Evolutionary conservation across 2,888 invertebrate genomes (phyloP).

Genomic region (Ornithoptera alexandrae): DNA sequence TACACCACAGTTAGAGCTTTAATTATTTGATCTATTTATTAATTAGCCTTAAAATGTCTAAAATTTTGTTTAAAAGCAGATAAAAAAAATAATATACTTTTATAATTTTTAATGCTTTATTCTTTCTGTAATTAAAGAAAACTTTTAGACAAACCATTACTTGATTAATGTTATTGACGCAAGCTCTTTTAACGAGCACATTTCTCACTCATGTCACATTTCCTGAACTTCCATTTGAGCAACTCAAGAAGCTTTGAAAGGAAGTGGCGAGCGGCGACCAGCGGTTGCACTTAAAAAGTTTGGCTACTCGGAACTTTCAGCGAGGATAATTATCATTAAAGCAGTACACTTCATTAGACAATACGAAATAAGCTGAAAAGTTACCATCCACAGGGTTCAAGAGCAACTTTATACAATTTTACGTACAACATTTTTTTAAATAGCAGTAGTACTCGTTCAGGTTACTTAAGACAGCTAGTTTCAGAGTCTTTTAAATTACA

Average conservation of each 20-base stretch:
- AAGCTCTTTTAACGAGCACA: conserved; percentile 63
- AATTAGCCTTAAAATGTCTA: too few species aligned
- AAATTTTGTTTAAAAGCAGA: too few species aligned
- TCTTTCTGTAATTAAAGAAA: not conserved
- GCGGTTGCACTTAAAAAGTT: conserved; percentile 40
- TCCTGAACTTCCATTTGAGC: conserved; percentile 52
- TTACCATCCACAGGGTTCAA: too few species aligned
- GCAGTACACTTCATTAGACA: conserved; percentile 22
- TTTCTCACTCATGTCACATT: conserved; percentile 59
- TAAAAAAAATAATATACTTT: not conserved
- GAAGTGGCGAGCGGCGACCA: conserved; percentile 37
- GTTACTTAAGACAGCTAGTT: too few species aligned
- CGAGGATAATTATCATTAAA: conserved; percentile 34
- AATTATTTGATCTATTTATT: too few species aligned
- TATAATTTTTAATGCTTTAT: not conserved
- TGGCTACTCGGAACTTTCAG: conserved; percentile 41
- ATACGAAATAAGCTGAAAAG: conserved; percentile 4
- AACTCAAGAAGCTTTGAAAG: conserved; percentile 42
- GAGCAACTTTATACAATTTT: too few species aligned
- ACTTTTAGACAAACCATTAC: not conserved
- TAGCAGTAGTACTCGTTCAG: too few species aligned
- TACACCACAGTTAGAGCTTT: too few species aligned
- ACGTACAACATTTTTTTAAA: too few species aligned
- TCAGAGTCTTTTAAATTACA: too few species aligned
- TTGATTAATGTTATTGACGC: conserved; percentile 47